Evolutionary conservation across 2,113 vertebrate species (phyloP), one percentile per base, ranked within the genome.

Genomic region (Urocynchramus pylzowi): DNA sequence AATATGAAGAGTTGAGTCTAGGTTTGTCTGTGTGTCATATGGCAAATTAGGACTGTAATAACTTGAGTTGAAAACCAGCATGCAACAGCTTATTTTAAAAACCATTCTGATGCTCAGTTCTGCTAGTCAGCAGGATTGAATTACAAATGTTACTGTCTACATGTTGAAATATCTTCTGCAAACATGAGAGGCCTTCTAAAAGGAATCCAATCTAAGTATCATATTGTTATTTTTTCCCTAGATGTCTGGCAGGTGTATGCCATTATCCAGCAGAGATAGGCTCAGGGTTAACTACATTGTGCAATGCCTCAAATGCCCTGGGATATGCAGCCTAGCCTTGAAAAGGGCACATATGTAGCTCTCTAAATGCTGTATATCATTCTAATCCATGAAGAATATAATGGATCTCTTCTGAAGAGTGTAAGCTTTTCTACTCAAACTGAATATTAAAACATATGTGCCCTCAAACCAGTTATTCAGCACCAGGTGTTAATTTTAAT

Each of bases 211-310:
- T 94, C 83, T 76, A 96, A 96, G 91, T 92, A 95, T 92, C 94
- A 80, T 69, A 78, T 95, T 94, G 77, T 86, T 95, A 73, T 95
- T 96, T 95, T 93, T 89, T 65, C 61, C 67, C 82, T 89, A 77
- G 85, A 91, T 87, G 81, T 94, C 95, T 97, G 82, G 90, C 97
- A 97, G 97, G 95, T 97, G 95, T 93, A 92, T 83, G 91, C 87
- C 84, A 93, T 96, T 95, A 97, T 27, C 70, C 90, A 79, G 78
- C 60, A 96, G 68, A 94, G 71, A 90, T 39, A 96, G 87, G 75
- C 86, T 92, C 50, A 80, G 92, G 87, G 94, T 77, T 94, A 87
- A 95, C 87, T 91, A 96, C 88, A 92, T 50, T 94, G 83, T 95
- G 54, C 84, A 95, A 81, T 3, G 87, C 82, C 92, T 94, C 90